Evolutionary conservation across 92 coral and sea anemone genomes (phyloP).

Genomic region (Bergia puertoricense): DNA sequence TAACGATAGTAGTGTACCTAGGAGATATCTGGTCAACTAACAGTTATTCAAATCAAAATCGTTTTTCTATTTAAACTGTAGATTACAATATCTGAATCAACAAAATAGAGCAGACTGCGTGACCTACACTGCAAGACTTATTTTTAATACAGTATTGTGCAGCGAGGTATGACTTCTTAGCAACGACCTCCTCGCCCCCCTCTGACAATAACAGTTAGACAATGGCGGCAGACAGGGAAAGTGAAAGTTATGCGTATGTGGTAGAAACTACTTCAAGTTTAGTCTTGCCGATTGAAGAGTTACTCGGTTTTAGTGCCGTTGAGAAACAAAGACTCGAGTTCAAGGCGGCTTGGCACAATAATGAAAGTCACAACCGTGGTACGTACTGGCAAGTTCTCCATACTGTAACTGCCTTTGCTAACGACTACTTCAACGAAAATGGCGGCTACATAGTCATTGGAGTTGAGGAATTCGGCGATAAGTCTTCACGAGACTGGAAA

Average conservation of each 20-base stretch:
- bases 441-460: slow-evolving; percentile 34
- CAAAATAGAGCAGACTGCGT: too few species aligned
- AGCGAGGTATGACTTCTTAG: not conserved
- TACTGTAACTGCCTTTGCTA: slow-evolving; percentile 25
- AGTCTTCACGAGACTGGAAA: slow-evolving; percentile 14
- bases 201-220: too few species aligned
- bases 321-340: slow-evolving; percentile 28
- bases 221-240: slow-evolving; percentile 22
- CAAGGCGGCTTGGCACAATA: slow-evolving; percentile 18
- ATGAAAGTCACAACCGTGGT: not conserved
- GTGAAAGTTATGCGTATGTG: not conserved
- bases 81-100: too few species aligned
- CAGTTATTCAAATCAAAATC: too few species aligned
- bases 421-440: slow-evolving; percentile 25
- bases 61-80: too few species aligned
- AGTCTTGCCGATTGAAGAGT: slow-evolving; percentile 1
- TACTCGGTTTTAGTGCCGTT: slow-evolving; percentile 9
- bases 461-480: slow-evolving; percentile 8
- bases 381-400: slow-evolving; percentile 39
- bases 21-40: too few species aligned
- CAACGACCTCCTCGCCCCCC: not conserved
- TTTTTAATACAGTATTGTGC: too few species aligned
- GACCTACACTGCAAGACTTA: too few species aligned
- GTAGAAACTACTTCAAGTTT: slow-evolving; percentile 19
- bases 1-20: too few species aligned